A percentile compares a stretch with the other conserved stretches of the same genome.
Evolutionary conservation across 2,797 vertebrate species (phyloP).

Genomic region (Myotis myotis): DNA sequence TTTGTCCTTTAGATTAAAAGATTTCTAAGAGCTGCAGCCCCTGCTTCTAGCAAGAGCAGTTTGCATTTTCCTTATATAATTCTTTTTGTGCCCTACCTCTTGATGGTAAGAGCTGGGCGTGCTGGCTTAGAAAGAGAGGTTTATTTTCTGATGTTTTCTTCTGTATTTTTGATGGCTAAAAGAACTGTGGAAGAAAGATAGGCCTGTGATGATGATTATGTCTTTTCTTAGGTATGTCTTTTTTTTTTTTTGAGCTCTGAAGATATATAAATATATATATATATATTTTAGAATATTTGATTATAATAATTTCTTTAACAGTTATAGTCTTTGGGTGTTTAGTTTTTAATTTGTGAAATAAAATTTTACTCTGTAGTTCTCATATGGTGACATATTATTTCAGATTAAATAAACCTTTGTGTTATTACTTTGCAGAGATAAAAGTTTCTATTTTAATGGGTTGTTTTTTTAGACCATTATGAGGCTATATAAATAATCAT

Average conservation of each 20-base stretch:
- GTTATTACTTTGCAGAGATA: background rate
- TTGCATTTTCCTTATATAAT: background rate
- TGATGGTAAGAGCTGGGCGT: background rate
- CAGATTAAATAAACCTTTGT: background rate
- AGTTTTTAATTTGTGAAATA: conserved; percentile 37
- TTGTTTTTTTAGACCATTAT: background rate
- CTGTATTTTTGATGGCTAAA: conserved; percentile 1
- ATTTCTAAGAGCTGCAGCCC: background rate
- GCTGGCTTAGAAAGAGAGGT: background rate
- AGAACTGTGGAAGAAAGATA: background rate
- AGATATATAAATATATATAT: background rate
- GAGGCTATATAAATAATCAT: background rate
- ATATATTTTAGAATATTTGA: background rate
- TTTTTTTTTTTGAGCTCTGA: background rate
- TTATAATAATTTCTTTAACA: background rate
- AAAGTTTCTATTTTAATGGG: background rate
- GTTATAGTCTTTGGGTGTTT: background rate
- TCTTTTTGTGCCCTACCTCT: background rate
- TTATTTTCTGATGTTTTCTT: background rate
- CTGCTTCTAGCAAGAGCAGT: background rate
- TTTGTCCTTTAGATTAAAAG: background rate
- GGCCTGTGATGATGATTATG: background rate
- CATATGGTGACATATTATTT: background rate
- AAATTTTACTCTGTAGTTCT: background rate
- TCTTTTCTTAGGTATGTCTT: background rate